These are phyloP conservation scores for Mohoua ochrocephala DNA, from an alignment of 2,113 vertebrate genomes.

Conservation along the genomic window DNA sequence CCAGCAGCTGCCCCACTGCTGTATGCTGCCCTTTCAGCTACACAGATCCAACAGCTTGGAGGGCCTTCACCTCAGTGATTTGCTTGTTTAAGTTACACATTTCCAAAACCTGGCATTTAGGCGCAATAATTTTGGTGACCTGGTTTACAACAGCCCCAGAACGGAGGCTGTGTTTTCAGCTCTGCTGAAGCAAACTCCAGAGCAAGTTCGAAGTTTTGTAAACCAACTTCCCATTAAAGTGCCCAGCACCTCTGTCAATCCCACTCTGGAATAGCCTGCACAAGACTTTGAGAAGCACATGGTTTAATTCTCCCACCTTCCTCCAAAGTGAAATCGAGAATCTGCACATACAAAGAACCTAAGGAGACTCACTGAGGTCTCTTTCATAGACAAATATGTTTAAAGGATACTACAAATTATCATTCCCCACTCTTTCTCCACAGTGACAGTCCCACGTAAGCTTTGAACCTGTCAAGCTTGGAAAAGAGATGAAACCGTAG, in stretches of 20 bases:
- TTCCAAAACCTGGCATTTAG: not conserved
- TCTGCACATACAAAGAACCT: not conserved
- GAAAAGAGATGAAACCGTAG: not conserved
- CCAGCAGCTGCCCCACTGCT: not conserved
- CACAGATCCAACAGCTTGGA: not conserved
- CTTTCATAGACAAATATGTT: not conserved
- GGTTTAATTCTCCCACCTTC: not conserved
- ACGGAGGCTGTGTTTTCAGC: not conserved
- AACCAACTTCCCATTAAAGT: not conserved
- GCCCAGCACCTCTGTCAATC: not conserved
- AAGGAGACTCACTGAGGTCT: not conserved
- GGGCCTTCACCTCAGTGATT: not conserved
- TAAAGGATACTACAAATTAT: not conserved
- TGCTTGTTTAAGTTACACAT: not conserved
- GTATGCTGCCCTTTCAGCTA: not conserved
- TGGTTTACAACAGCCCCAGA: not conserved
- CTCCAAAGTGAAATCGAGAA: not conserved
- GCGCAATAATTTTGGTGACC: not conserved
- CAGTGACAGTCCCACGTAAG: not conserved
- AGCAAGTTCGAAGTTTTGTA: not conserved
- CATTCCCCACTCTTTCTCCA: not conserved
- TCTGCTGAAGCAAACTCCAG: not conserved
- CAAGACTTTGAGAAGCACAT: fast-evolving
- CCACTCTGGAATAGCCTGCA: not conserved
- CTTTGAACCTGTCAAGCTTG: not conserved